Evolutionary conservation across 1,140 invertebrate species (phyloP).

Genomic region (Orussus abietinus): DNA sequence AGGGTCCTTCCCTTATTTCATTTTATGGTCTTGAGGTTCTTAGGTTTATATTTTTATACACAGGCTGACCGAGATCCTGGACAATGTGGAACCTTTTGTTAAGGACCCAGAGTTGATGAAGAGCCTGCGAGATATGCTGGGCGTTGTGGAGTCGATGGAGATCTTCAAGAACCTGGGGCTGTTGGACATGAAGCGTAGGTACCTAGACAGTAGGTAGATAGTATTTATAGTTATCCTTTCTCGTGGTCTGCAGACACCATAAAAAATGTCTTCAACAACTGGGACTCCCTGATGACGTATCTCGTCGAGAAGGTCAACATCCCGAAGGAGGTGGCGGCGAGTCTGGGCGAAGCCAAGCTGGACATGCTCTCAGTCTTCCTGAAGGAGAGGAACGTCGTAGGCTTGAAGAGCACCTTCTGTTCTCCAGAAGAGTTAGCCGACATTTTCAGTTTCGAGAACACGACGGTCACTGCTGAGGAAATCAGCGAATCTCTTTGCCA

Average conservation of each 20-base stretch:
- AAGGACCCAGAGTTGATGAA: slow-evolving; percentile 27
- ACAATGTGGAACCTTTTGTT: slow-evolving; percentile 38
- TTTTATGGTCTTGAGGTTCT: slow-evolving; percentile 9
- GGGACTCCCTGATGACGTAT: slow-evolving; percentile 37
- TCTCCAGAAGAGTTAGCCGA: slow-evolving; percentile 37
- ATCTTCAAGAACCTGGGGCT: slow-evolving; percentile 45
- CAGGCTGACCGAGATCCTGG: slow-evolving; percentile 38
- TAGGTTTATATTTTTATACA: slow-evolving; percentile 11
- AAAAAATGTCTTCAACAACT: slow-evolving; percentile 25
- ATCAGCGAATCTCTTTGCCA: slow-evolving; percentile 51
- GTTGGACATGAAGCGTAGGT: slow-evolving; percentile 38
- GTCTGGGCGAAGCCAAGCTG: slow-evolving; percentile 37
- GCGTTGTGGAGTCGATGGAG: slow-evolving; percentile 41
- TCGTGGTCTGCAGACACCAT: neutral
- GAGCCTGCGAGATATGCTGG: slow-evolving; percentile 47
- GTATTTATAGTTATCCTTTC: neutral
- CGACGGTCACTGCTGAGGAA: slow-evolving; percentile 33
- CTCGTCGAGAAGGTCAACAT: slow-evolving; percentile 35
- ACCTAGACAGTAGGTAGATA: neutral
- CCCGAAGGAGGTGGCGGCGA: slow-evolving; percentile 26
- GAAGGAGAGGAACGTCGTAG: slow-evolving; percentile 34
- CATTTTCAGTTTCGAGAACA: slow-evolving; percentile 35
- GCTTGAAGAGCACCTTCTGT: slow-evolving; percentile 42
- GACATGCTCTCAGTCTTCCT: slow-evolving; percentile 46
- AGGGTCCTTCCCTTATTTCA: slow-evolving; percentile 9